Percentiles rank a stretch among this genome's conserved stretches.
Evolutionary conservation across 1,140 invertebrate species (phyloP).

Genomic region (Brachionus plicatilis): DNA sequence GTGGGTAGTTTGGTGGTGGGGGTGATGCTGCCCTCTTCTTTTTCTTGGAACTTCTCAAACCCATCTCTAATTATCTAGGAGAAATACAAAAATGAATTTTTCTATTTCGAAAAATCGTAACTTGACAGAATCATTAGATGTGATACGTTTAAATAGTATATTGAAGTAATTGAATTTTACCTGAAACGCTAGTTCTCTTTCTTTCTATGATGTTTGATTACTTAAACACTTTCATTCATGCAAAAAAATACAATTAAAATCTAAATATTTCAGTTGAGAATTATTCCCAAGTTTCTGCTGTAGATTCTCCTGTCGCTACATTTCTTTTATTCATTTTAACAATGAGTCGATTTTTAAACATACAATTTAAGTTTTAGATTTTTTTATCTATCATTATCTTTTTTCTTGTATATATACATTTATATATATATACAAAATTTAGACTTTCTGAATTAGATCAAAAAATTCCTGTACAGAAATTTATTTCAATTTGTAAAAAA

Average conservation of each 20-base stretch:
- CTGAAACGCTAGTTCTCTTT: conserved; percentile 4
- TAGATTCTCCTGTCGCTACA: neutral
- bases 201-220: neutral
- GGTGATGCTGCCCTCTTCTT: neutral
- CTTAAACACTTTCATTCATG: neutral
- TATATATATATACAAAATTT: neutral
- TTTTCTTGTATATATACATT: neutral
- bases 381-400: neutral
- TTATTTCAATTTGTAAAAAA: neutral
- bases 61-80: neutral
- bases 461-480: neutral
- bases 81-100: neutral
- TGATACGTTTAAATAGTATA: neutral
- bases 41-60: neutral
- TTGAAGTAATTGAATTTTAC: neutral
- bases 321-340: neutral
- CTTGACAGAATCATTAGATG: neutral
- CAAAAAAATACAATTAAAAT: neutral
- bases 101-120: neutral
- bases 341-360: neutral
- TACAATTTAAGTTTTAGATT: neutral
- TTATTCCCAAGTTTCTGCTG: neutral
- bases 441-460: neutral
- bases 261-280: neutral
- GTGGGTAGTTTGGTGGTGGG: neutral